Conservation (phyloP, 2,888 invertebrate species). For the Drosophila mimetica region DNA sequence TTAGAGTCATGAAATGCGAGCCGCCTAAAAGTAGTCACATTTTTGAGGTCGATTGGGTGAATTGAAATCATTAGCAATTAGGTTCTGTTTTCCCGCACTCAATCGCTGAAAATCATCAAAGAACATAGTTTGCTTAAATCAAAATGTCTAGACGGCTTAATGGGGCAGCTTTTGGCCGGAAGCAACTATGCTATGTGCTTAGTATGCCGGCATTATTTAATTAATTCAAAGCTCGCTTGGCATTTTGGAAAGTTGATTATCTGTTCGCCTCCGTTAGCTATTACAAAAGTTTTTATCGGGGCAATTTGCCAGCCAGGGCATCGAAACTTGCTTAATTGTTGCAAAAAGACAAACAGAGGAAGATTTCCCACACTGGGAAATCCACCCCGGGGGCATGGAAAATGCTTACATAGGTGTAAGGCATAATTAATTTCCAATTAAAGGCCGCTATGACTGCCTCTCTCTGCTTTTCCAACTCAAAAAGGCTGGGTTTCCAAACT, state of each 20-base stretch:
- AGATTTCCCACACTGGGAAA: not conserved
- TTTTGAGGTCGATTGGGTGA: conserved; percentile 20
- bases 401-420: conserved; percentile 28
- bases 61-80: conserved; percentile 22
- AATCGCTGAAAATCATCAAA: conserved; percentile 15
- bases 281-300: conserved; percentile 32
- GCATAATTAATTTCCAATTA: conserved; percentile 61
- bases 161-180: conserved; percentile 2
- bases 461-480: no score
- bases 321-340: conserved; percentile 32
- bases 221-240: conserved; percentile 20
- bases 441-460: conserved; percentile 38
- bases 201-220: conserved; percentile 34
- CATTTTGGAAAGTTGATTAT: conserved; percentile 23
- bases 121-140: conserved; percentile 9
- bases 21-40: conserved; percentile 4
- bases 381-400: not conserved
- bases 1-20: conserved; percentile 16
- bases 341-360: conserved; percentile 17
- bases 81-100: not conserved
- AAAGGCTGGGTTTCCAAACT: not conserved
- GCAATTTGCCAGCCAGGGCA: conserved; percentile 4
- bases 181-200: conserved; percentile 1
- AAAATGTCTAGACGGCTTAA: not conserved
- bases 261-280: conserved; percentile 7